Base-by-base conservation (phyloP, 2,113 vertebrate species). In the Muntiacus reevesi region DNA sequence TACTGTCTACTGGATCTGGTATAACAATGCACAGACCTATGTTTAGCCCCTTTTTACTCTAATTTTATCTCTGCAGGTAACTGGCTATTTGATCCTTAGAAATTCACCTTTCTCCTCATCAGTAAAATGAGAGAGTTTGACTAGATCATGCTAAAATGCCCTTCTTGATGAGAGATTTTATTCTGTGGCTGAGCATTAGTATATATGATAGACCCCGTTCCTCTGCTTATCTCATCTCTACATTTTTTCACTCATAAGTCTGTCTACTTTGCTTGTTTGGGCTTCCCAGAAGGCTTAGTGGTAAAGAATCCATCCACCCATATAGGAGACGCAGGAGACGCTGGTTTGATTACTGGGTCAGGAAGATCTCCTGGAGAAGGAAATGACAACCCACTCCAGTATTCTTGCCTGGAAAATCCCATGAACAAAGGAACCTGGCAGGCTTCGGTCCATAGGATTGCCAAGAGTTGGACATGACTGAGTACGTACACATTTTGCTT, bases 21-120 rank as follows among this genome's bases (percentile, higher is more conserved):
- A 43, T 52, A 78, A 84, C 64, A 97, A 59, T 45, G 54, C 13
- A 87, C 13, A 82, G 19, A 96, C 30, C 17, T 81, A 87, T 10
- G 23, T 27, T 94, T 87, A 88, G n/a, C 10, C 57, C 45, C 27
- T 91, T 88, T 91, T 64, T 6, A 93, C 50, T 91, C 67, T 91
- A 91, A 59, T 87, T 14, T 86, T 64, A n/a, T 59, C n/a, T 89
- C 79, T 71, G 6, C 33, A 45, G 95, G 82, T 79, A 95, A 93
- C 43, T 94, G 71, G 55, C 10, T 87, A 87, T 89, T 97, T 97
- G 40, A 91, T 94, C 55, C 21, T 74, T 30, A 93, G 50, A 16
- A 94, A 96, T 92, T 95, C 45, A 91, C 57, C n/a, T 78, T 91
- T 96, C n/a, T 60, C 57, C 33, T 88, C 28, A 91, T 62, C 45